Evolutionary conservation across 1,140 invertebrate species (phyloP), one percentile per base, ranked within the genome.

Genomic region (Temnothorax longispinosus): DNA sequence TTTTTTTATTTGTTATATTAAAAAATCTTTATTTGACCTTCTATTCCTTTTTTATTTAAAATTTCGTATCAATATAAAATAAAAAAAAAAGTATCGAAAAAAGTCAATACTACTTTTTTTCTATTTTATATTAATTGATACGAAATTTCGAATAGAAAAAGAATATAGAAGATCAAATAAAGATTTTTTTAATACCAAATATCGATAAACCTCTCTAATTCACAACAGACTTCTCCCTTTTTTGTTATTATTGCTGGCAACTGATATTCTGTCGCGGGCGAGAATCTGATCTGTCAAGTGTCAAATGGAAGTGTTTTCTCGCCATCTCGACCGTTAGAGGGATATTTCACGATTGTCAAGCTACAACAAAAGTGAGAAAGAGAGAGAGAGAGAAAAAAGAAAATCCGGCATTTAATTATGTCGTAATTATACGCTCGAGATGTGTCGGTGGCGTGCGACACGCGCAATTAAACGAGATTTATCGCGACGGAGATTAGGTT

Each of bases 261-360:
- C 41, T 32, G 62, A 27, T 69, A 69, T 69, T 69, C 2, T 69
- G 0, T 47, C 41, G 11, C 5, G 7, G 50, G 65, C 32, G 7
- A 60, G 38, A 15, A 18, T 72, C n/a, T 15, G 52, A 72, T 15
- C 69, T 75, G 54, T 84, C 69, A 84, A 74, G 50, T 84, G 54
- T 84, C 69, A 84, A 74, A 60, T 60, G 21, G 18, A 13, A 74
- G 18, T 62, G 35, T 44, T 69, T 27, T 54, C 62, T 62, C 56
- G 27, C 3, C 52, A 27, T 38, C 47, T 60, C 11, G 10, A 27
- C n/a, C 32, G 2, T 60, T 5, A 35, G 4, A 21, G 35, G 13
- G n/a, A 62, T 84, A 75, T 74, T 15, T 62, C 7, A 13, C 32
- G 52, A 35, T 72, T 2, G n/a, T 27, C 11, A 47, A 72, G 8